These are phyloP conservation scores for Acronicta aceris DNA, from an alignment of 2,888 invertebrate species.

Conservation along the genomic window DNA sequence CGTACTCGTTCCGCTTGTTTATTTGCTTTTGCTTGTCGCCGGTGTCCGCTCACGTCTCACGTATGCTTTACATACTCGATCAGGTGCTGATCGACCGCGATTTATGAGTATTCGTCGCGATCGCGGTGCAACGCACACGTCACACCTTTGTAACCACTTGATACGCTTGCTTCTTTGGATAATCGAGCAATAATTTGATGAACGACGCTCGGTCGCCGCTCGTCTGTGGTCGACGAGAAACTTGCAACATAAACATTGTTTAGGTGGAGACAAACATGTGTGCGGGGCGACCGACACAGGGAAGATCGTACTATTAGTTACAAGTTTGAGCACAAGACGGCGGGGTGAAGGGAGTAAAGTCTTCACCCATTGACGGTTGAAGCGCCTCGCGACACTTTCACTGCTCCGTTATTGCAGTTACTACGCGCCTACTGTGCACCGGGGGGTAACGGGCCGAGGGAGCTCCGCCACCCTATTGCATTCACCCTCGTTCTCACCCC, in stretches of 20 bases:
- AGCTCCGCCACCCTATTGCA: conserved; percentile 82
- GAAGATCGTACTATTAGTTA: conserved; percentile 83
- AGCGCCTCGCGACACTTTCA: conserved; percentile 89
- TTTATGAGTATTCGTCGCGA: conserved; percentile 31
- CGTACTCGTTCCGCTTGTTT: conserved; percentile 80
- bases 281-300: conserved; percentile 59
- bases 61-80: conserved; percentile 70
- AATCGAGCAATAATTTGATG: conserved; percentile 20
- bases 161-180: conserved; percentile 24
- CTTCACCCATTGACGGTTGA: conserved; percentile 89
- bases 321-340: conserved; percentile 85
- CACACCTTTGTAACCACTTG: conserved; percentile 28
- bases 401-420: conserved; percentile 89
- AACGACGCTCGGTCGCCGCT: conserved; percentile 25
- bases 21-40: conserved; percentile 74
- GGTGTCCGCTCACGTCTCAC: conserved; percentile 56
- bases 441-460: conserved; percentile 71
- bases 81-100: conserved; percentile 47
- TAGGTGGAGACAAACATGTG: conserved; percentile 59
- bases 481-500: conserved; percentile 78
- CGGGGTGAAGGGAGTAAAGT: conserved; percentile 85
- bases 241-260: conserved; percentile 51
- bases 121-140: conserved; percentile 25
- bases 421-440: conserved; percentile 87
- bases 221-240: conserved; percentile 38